Base-by-base conservation (phyloP, 2,888 invertebrate genomes). In the Pristionchus entomophagus region DNA sequence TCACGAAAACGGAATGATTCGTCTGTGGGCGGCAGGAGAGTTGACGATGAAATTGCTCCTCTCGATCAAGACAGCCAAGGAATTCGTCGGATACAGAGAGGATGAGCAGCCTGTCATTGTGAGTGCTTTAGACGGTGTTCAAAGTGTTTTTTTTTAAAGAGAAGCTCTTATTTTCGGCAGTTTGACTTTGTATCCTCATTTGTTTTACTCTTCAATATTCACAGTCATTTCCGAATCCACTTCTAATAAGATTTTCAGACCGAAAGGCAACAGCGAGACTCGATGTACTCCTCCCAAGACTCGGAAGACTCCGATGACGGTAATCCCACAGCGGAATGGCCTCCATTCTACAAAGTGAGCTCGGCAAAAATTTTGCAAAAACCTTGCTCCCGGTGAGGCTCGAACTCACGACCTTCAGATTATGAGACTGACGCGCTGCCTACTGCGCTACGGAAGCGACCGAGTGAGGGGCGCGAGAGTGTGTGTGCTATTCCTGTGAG, bases 381-480 rank as follows among this genome's bases (percentile, higher is more conserved):
- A 85, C 85, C 81, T 88, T 91, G 91, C 91, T 91, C 89, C 89
- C 89, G 90, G 96, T 96, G 96, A 96, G 96, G 96, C 96, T 96
- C 96, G 96, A 96, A 96, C 96, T 96, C 96, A 96, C 96, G 96
- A 96, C 96, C 96, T 96, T 96, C 96, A 96, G 96, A 96, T 96
- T 96, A 96, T 96, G 96, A 96, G 96, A 96, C 96, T 96, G 96
- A 96, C 96, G 96, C 96, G 96, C 96, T 96, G 95, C 96, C 96
- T 96, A 96, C 96, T 96, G 96, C 96, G 91, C 91, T 90, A 91
- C 89, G 89, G 89, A 90, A 89, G 90, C 90, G 53, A 59, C 32
- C 83, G 83, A 65, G 45, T n/a, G 73, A 73, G 32, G 73, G 41
- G 73, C 1, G 73, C 4, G 32, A 73, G 41, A 73, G 73, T 73